Conservation (phyloP, 1,140 invertebrate species). For the Thaumatotibia leucotreta region DNA sequence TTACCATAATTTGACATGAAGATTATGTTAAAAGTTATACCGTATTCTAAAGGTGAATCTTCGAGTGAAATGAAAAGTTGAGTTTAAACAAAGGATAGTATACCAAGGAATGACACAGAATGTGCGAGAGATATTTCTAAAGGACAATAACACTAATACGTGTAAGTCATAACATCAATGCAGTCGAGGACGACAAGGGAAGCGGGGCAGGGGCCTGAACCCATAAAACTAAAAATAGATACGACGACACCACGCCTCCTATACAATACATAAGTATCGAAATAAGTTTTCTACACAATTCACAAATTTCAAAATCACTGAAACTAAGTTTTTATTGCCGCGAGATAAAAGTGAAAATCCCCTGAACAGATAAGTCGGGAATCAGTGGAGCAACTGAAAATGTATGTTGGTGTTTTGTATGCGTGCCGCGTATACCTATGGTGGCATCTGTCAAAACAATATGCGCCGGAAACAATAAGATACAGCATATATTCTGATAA, state of each 20-base stretch:
- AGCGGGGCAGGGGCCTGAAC: constrained; percentile 49
- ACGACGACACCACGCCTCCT: constrained; percentile 34
- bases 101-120: neutral
- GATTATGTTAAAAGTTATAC: neutral
- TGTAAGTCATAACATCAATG: constrained; percentile 37
- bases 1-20: neutral
- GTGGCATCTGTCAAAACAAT: constrained; percentile 66
- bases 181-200: constrained; percentile 18
- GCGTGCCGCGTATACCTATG: constrained; percentile 20
- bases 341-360: neutral
- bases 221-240: constrained; percentile 68
- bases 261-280: constrained; percentile 13
- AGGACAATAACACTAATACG: constrained; percentile 27
- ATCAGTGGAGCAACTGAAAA: constrained; percentile 12
- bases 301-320: neutral
- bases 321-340: neutral
- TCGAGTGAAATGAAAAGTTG: neutral
- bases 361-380: constrained; percentile 13
- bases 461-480: constrained; percentile 56
- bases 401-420: constrained; percentile 18
- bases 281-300: neutral
- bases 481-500: constrained; percentile 5
- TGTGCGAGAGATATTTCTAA: neutral
- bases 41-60: neutral
- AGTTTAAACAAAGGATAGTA: neutral